These are phyloP conservation scores for Brachycybe producta DNA, from an alignment of 2,888 invertebrate species.

Conservation along the genomic window DNA sequence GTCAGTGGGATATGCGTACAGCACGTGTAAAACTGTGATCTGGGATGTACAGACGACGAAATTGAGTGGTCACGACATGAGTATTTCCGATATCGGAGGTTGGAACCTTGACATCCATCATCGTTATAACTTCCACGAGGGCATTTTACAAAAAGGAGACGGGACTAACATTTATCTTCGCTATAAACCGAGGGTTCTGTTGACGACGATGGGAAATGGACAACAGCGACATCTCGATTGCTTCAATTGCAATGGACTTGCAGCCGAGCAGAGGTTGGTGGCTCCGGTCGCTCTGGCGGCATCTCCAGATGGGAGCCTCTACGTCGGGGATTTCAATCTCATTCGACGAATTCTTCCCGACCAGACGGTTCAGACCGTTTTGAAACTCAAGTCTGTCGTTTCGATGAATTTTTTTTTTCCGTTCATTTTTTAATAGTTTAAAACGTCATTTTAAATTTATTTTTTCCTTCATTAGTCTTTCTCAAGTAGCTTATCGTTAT, in stretches of 20 bases:
- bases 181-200: slow-evolving; percentile 68
- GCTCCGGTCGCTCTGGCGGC: slow-evolving; percentile 90
- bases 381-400: slow-evolving; percentile 58
- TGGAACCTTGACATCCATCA: slow-evolving; percentile 98
- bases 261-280: slow-evolving; percentile 70
- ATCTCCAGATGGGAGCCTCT: slow-evolving; percentile 90
- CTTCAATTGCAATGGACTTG: slow-evolving; percentile 46
- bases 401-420: background rate
- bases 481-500: slow-evolving; percentile 93
- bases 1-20: slow-evolving; percentile 80
- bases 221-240: slow-evolving; percentile 72
- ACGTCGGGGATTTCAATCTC: slow-evolving; percentile 92
- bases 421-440: background rate
- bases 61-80: slow-evolving; percentile 88
- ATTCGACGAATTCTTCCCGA: slow-evolving; percentile 81
- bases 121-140: slow-evolving; percentile 96
- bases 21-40: slow-evolving; percentile 67
- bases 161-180: slow-evolving; percentile 89
- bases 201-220: slow-evolving; percentile 81
- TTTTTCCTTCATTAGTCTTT: slow-evolving; percentile 48
- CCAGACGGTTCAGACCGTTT: slow-evolving; percentile 74
- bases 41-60: slow-evolving; percentile 94
- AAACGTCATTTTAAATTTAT: slow-evolving; percentile 8
- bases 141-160: slow-evolving; percentile 93
- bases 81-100: slow-evolving; percentile 91